Conservation (phyloP, 2,888 invertebrate species). For the Cephus rjabovi region DNA sequence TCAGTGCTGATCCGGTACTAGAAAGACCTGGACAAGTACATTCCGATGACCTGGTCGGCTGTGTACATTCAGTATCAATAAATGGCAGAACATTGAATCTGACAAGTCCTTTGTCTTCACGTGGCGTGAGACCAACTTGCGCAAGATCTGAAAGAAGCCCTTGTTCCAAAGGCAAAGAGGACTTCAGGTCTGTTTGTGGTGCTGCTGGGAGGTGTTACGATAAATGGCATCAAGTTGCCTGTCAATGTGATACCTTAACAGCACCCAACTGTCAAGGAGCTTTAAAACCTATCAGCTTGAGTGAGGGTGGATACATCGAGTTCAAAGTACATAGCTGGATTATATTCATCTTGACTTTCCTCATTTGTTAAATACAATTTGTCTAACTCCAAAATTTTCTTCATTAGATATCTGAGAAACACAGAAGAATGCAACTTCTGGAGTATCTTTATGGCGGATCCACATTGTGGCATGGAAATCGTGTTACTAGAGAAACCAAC, state of each 20-base stretch:
- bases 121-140: constrained; percentile 82
- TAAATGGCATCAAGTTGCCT: constrained; percentile 83
- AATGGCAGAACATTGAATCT: constrained; percentile 88
- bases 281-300: constrained; percentile 83
- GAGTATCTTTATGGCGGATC: constrained; percentile 82
- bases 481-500: constrained; percentile 41
- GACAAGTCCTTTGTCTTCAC: constrained; percentile 79
- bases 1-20: constrained; percentile 85
- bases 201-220: constrained; percentile 82
- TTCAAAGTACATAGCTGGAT: constrained; percentile 67
- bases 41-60: constrained; percentile 94
- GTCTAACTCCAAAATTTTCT: neutral
- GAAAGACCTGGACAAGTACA: constrained; percentile 91
- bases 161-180: constrained; percentile 67
- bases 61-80: constrained; percentile 89
- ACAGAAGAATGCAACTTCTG: constrained; percentile 86
- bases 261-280: constrained; percentile 86
- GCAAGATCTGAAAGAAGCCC: constrained; percentile 76
- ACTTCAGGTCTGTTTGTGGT: constrained; percentile 69
- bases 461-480: constrained; percentile 73
- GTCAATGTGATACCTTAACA: constrained; percentile 77
- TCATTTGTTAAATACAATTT: neutral
- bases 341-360: neutral
- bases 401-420: constrained; percentile 80
- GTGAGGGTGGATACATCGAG: constrained; percentile 82